Percentiles rank a stretch among this genome's conserved stretches.
phyloP scores from a whole-genome alignment of 2,113 vertebrate species.

The sheep (Ovis aries) region DNA sequence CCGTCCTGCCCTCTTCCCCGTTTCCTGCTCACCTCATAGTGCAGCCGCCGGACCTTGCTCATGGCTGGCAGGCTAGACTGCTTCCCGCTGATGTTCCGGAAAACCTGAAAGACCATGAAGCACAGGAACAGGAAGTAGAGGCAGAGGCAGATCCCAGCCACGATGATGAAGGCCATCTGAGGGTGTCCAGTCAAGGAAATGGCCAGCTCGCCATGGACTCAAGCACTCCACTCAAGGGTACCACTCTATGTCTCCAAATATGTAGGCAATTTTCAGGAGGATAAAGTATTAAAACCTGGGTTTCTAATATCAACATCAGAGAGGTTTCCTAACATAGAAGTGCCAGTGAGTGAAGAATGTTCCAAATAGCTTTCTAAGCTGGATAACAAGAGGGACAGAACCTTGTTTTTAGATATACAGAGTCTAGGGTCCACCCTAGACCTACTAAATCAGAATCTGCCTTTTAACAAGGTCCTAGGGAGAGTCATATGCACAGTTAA shows the following conservation, averaged over 20 bases:
- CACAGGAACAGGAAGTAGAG: conserved; percentile 98
- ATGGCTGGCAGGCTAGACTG: conserved; percentile 93
- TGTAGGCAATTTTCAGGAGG: background rate
- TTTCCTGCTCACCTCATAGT: conserved; percentile 88
- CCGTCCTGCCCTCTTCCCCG: background rate
- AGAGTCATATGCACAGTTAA: background rate
- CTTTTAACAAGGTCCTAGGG: background rate
- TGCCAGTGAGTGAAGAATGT: background rate
- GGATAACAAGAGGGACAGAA: background rate
- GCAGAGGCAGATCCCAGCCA: conserved; percentile 95
- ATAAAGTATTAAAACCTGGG: background rate
- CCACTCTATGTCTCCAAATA: background rate
- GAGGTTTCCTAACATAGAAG: background rate
- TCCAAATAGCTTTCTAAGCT: background rate
- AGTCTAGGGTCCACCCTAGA: background rate
- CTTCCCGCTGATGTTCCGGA: conserved; percentile 96
- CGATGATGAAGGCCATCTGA: conserved; percentile 99
- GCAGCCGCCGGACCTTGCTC: conserved; percentile 93
- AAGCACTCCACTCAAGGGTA: background rate
- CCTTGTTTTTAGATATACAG: background rate
- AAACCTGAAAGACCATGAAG: conserved; percentile 99
- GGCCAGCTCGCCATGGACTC: rapidly evolving
- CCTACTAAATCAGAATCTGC: background rate
- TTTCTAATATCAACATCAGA: background rate
- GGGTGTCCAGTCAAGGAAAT: conserved; percentile 63